Base-by-base conservation (phyloP, 2,888 invertebrate genomes). In the Hyposoter dolosus region DNA sequence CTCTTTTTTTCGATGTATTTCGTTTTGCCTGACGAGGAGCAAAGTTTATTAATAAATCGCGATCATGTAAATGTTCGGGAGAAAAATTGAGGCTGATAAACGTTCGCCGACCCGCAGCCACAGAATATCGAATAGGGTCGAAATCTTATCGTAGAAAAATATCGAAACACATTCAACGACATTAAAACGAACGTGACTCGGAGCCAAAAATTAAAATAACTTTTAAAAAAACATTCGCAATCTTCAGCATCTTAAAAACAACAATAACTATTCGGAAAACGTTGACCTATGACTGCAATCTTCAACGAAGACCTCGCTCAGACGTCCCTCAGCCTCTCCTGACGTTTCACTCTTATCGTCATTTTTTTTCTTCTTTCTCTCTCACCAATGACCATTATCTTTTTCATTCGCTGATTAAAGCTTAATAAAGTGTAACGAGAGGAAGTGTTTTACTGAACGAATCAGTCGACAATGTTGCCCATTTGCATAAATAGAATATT, bases 81-180 rank as follows among this genome's bases (percentile, higher is more conserved):
- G 15, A 23, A 50, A 23, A 72, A 72, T 23, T 23, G 47, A 23
- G 28, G 32, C 23, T 35, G 80, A 80, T 72, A 80, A 80, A 65
- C 72, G 80, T 74, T 72, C 80, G 65, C 72, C 50, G 72, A 80
- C 50, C 72, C 65, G 63, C n/a, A 66, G n/a, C 19, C 35, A 17
- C 65, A n/a, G 40, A 72, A 40, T 12, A 45, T 60, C 28, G 7
- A 10, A 12, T 63, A 23, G 7, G 19, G 12, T 53, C 40, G 71
- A 72, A 72, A 60, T 50, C n/a, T n/a, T 12, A n/a, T n/a, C 40
- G n/a, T 35, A 10, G 35, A 40, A 40, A 65, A 35, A 40, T 6
- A 66, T 63, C 63, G 32, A n/a, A 66, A 19, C 17, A 35, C 6
- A 40, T 17, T 12, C 12, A 15, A 15, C 5, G 23, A 60, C 15